phyloP scores from a whole-genome alignment of 2,797 vertebrate species.

The Paramormyrops hopkinsi region DNA sequence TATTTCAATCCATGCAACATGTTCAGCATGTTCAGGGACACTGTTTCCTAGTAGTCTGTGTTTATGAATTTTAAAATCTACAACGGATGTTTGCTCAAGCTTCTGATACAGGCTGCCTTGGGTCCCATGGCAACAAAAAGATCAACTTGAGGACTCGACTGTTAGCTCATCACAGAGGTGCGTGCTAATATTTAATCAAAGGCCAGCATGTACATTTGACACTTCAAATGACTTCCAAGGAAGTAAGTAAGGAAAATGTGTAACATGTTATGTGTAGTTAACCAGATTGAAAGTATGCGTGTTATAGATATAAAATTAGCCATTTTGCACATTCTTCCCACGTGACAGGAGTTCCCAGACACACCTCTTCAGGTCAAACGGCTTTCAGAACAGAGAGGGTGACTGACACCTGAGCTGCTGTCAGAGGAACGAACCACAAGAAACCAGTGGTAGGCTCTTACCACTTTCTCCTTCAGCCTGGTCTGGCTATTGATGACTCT shows the following conservation, averaged over 20 bases:
- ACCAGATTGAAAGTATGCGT: background rate
- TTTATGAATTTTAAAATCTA: background rate
- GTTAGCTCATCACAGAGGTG: background rate
- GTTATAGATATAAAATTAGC: background rate
- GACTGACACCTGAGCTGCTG: background rate
- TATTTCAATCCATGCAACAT: constrained; percentile 38
- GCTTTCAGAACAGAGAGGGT: background rate
- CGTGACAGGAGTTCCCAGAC: background rate
- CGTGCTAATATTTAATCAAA: background rate
- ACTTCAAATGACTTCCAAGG: background rate
- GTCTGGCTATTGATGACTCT: constrained; percentile 87
- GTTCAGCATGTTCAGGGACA: background rate
- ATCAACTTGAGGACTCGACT: background rate
- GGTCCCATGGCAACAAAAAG: background rate
- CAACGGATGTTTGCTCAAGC: background rate
- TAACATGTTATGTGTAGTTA: background rate
- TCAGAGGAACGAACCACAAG: background rate
- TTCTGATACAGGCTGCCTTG: background rate
- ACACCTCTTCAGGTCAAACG: background rate
- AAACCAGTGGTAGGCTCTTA: constrained; percentile 51
- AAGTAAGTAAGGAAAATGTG: background rate
- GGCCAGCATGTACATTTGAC: background rate
- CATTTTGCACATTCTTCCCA: background rate
- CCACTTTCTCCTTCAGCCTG: constrained; percentile 83
- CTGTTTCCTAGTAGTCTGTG: background rate